A percentile compares a stretch with the other conserved stretches of the same genome.
Conservation (phyloP, 2,797 vertebrate genomes). For the Leptatherina wallacei region DNA sequence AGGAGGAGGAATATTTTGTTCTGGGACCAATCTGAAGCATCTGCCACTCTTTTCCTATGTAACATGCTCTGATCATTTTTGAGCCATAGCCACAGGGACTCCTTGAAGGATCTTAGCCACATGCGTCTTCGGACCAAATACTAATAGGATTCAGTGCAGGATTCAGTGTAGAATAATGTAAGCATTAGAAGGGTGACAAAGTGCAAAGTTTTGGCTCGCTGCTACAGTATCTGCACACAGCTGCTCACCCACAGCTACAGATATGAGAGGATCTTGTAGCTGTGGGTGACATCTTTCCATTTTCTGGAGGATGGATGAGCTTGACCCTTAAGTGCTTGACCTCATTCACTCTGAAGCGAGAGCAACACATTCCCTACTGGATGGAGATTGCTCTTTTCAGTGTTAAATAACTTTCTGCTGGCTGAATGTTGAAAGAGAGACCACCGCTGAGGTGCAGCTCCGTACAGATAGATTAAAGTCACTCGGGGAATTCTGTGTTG, state of each 20-base stretch:
- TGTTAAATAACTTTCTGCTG: constrained; percentile 24
- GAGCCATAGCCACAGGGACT: constrained; percentile 8
- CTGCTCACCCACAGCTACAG: constrained; percentile 29
- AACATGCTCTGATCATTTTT: constrained; percentile 35
- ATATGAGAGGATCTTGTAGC: constrained; percentile 15
- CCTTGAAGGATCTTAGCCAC: neutral
- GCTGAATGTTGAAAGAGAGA: constrained; percentile 34
- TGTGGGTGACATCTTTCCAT: constrained; percentile 48
- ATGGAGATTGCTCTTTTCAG: constrained; percentile 34
- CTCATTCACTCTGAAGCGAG: constrained; percentile 44
- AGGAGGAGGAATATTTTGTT: constrained; percentile 47
- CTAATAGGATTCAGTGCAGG: constrained; percentile 15
- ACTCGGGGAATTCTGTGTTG: constrained; percentile 20
- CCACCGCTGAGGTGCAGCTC: constrained; percentile 45
- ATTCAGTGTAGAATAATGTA: constrained; percentile 4
- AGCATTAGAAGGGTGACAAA: constrained; percentile 4
- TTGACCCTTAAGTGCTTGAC: constrained; percentile 65
- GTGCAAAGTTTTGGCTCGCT: constrained; percentile 26
- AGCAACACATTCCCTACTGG: constrained; percentile 54
- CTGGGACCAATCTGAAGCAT: constrained; percentile 63
- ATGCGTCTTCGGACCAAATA: constrained; percentile 9
- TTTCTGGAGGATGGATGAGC: constrained; percentile 58
- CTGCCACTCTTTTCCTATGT: constrained; percentile 58
- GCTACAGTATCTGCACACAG: constrained; percentile 3
- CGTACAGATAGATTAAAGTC: constrained; percentile 25